These are phyloP conservation scores for Exocentrus adspersus DNA, from an alignment of 2,888 invertebrate species.

Conservation along the genomic window DNA sequence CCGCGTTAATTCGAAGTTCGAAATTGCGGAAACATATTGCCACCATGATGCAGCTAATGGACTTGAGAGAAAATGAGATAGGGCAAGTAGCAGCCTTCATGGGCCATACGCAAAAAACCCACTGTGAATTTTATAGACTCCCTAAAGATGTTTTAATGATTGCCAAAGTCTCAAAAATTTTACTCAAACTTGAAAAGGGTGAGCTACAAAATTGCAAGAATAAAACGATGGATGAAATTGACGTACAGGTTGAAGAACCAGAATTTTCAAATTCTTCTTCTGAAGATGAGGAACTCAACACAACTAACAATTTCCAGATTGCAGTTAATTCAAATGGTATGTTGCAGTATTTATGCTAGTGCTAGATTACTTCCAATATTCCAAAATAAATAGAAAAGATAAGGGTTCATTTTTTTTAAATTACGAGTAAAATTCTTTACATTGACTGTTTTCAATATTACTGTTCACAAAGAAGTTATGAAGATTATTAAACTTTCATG, in stretches of 20 bases:
- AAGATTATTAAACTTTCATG: too few species aligned
- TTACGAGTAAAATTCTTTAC: too few species aligned
- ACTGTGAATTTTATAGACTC: not conserved
- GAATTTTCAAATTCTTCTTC: not conserved
- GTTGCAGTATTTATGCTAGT: too few species aligned
- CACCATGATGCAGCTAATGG: too few species aligned
- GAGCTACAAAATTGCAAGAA: not conserved
- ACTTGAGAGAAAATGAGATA: not conserved
- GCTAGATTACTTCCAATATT: too few species aligned
- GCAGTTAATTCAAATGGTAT: not conserved
- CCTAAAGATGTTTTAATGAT: not conserved
- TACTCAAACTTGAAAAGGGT: not conserved
- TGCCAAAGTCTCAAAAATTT: slow-evolving; percentile 1
- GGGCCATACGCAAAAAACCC: not conserved
- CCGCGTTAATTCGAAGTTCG: not conserved
- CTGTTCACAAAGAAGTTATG: too few species aligned
- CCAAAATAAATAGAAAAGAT: too few species aligned
- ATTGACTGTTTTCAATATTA: too few species aligned
- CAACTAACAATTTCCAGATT: not conserved
- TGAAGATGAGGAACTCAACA: not conserved
- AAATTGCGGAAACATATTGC: not conserved
- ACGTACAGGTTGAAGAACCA: not conserved
- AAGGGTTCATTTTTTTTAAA: too few species aligned
- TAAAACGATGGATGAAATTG: not conserved
- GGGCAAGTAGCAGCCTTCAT: not conserved